A percentile compares a stretch with the other conserved stretches of the same genome.
phyloP scores from a whole-genome alignment of 2,888 invertebrate species.

The Myopa testacea region DNA sequence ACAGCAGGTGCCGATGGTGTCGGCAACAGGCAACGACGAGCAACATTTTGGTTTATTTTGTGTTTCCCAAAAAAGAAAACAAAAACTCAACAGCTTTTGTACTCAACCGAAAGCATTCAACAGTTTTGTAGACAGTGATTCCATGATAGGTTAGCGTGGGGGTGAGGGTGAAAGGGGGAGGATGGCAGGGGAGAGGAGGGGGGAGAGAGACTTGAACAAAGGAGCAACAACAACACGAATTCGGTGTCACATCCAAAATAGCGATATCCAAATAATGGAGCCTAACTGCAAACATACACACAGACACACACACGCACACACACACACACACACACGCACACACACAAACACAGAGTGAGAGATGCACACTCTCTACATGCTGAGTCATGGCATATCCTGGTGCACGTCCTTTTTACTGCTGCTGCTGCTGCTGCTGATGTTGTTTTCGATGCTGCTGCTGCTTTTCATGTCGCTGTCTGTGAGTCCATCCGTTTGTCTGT shows the following conservation, averaged over 20 bases:
- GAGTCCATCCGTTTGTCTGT: not conserved
- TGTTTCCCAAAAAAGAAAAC: constrained; percentile 14
- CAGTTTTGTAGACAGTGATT: constrained; percentile 35
- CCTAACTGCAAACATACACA: constrained; percentile 14
- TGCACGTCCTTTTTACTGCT: not conserved
- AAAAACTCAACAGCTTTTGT: not conserved
- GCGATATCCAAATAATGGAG: constrained; percentile 33
- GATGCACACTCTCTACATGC: not conserved
- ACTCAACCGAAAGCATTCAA: constrained; percentile 28
- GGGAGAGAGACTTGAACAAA: not conserved
- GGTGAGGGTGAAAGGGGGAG: not conserved
- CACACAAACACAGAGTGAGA: not conserved
- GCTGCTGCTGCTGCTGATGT: not conserved
- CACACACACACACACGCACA: not conserved
- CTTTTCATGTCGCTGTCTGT: not conserved
- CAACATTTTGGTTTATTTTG: constrained; percentile 23
- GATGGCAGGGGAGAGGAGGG: not conserved
- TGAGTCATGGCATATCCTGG: not conserved
- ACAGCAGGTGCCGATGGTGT: not conserved
- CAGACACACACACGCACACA: constrained; percentile 13
- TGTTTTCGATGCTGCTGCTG: not conserved
- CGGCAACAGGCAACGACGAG: constrained; percentile 24
- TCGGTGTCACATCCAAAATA: constrained; percentile 32
- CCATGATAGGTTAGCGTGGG: not conserved
- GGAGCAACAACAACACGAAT: constrained; percentile 17